phyloP scores from a whole-genome alignment of 2,888 invertebrate species.

The Escarpia spicata region DNA sequence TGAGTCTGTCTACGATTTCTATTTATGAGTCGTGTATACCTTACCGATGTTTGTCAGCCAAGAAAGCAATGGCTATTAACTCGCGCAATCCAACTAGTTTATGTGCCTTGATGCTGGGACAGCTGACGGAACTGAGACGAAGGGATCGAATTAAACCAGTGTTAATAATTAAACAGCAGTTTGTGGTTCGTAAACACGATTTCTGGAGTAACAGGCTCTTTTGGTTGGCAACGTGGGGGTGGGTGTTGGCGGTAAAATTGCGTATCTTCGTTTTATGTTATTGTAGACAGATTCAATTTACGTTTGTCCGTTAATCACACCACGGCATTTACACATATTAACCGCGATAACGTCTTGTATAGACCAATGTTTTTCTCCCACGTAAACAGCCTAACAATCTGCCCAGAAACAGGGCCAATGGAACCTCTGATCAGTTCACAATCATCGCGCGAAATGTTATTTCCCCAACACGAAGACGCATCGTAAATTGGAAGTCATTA shows the following conservation, averaged over 20 bases:
- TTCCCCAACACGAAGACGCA: too few relatives aligned
- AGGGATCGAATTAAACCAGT: neutral
- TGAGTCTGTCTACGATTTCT: too few relatives aligned
- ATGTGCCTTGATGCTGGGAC: neutral
- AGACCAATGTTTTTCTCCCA: too few relatives aligned
- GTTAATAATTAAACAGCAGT: conserved; percentile 3
- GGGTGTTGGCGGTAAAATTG: neutral
- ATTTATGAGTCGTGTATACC: too few relatives aligned
- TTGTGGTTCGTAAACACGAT: neutral
- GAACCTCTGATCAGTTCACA: too few relatives aligned
- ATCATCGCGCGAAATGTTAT: too few relatives aligned
- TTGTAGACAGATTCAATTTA: neutral
- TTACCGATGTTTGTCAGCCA: neutral
- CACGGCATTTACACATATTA: neutral
- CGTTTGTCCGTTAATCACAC: neutral
- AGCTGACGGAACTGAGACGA: neutral
- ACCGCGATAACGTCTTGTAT: too few relatives aligned
- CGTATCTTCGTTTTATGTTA: neutral
- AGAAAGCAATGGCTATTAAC: neutral
- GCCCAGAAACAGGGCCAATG: too few relatives aligned
- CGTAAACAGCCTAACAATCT: too few relatives aligned
- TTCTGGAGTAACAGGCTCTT: neutral
- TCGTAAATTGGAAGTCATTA: too few relatives aligned
- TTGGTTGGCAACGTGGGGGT: neutral
- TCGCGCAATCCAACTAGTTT: neutral